Evolutionary conservation across 2,888 invertebrate species (phyloP).

Genomic region (Epirrhoe alternata): DNA sequence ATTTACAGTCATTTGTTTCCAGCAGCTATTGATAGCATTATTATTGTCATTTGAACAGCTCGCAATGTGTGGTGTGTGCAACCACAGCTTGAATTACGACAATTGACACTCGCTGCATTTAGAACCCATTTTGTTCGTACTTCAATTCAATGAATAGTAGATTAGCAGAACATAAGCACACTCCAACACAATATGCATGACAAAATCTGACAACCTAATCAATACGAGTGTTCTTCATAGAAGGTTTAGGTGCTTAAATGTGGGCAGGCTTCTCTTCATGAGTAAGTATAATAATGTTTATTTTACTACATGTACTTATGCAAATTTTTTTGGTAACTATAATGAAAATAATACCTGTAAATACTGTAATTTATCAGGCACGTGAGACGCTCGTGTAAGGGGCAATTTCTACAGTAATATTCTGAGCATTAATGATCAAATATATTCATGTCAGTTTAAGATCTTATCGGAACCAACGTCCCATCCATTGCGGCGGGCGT

Average conservation of each 20-base stretch:
- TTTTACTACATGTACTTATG: too few relatives aligned
- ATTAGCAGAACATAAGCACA: not conserved
- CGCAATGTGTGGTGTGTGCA: conserved; percentile 32
- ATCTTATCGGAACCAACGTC: conserved; percentile 60
- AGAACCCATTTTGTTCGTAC: not conserved
- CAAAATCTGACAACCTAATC: not conserved
- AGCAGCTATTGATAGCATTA: conserved; percentile 15
- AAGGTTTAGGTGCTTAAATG: too few relatives aligned
- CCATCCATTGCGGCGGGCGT: conserved; percentile 62
- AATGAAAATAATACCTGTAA: not conserved
- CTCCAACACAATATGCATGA: not conserved
- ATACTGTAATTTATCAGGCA: not conserved
- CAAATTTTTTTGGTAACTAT: not conserved
- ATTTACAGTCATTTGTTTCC: conserved; percentile 13
- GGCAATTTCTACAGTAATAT: conserved; percentile 32
- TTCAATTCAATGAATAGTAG: conserved; percentile 7
- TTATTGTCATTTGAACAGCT: conserved; percentile 24
- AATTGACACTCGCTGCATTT: conserved; percentile 30
- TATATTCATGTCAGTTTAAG: conserved; percentile 62
- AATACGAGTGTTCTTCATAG: too few relatives aligned
- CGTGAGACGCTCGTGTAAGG: conserved; percentile 4
- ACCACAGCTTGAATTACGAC: conserved; percentile 38
- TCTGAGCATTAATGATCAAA: conserved; percentile 47
- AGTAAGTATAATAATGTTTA: too few relatives aligned
- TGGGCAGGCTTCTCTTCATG: too few relatives aligned